Conservation (phyloP, 2,888 invertebrate species). For the Aspidiotus destructor region DNA sequence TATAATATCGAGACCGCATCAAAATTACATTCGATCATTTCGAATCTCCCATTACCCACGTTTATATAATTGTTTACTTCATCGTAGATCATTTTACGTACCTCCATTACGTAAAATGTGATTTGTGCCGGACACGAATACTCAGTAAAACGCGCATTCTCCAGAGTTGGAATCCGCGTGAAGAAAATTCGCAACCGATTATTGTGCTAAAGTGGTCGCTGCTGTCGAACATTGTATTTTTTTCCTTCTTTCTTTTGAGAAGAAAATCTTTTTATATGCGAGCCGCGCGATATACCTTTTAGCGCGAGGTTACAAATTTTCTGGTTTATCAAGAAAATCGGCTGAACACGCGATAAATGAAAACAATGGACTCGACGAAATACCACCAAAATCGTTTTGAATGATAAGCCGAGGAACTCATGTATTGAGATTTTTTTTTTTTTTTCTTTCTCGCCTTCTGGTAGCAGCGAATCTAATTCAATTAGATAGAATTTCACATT, state of each 20-base stretch:
- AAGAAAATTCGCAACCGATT: conserved; percentile 4
- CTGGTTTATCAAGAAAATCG: background rate
- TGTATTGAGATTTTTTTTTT: conserved; percentile 6
- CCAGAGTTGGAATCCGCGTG: background rate
- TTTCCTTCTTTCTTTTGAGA: background rate
- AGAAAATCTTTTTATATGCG: background rate
- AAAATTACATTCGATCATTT: too few relatives aligned
- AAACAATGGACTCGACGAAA: background rate
- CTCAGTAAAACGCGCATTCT: background rate
- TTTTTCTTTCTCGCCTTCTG: conserved; percentile 6
- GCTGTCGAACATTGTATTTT: background rate
- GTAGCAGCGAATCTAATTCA: conserved; percentile 24
- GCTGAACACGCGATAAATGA: conserved; percentile 1
- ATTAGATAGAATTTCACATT: conserved; percentile 25
- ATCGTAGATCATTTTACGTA: conserved; percentile 2
- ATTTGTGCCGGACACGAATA: conserved; percentile 4
- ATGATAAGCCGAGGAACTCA: conserved; percentile 4
- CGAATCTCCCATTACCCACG: conserved; percentile 1
- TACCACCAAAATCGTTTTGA: conserved; percentile 2
- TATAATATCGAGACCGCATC: too few relatives aligned
- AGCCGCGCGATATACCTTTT: background rate
- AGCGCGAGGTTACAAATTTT: conserved; percentile 4
- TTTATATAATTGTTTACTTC: conserved; percentile 4
- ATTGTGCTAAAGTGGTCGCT: background rate
- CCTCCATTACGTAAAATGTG: background rate